phyloP scores from a whole-genome alignment of 2,888 invertebrate species.

The Pachydiplax longipennis region DNA sequence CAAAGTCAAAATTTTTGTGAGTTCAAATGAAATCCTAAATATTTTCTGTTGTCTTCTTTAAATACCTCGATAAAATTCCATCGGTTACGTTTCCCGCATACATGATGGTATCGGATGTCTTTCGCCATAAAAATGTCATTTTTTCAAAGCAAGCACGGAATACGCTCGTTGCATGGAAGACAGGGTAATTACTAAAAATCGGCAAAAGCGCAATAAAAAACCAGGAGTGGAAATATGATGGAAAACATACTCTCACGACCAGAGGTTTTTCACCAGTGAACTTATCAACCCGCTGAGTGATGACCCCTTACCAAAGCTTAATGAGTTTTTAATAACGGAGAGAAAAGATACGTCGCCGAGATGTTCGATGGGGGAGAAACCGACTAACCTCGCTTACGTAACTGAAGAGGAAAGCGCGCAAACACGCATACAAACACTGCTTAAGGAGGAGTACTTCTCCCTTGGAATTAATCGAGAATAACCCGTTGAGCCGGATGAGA shows the following conservation, averaged over 20 bases:
- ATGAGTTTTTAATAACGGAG: constrained; percentile 13
- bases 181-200: not conserved
- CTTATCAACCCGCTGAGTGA: not conserved
- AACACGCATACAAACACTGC: not conserved
- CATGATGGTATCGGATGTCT: not conserved
- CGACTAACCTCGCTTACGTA: not conserved
- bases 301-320: not conserved
- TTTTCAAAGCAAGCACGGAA: not conserved
- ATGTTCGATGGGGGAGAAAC: not conserved
- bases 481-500: not conserved
- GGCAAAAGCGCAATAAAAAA: not conserved
- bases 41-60: too few relatives aligned
- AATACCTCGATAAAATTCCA: not conserved
- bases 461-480: not conserved
- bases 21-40: too few relatives aligned
- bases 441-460: not conserved
- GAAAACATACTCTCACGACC: not conserved
- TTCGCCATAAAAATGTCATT: not conserved
- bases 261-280: not conserved
- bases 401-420: not conserved
- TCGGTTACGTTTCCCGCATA: not conserved
- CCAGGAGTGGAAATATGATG: not conserved
- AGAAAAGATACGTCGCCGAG: not conserved
- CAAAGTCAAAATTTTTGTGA: too few relatives aligned
- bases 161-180: not conserved